Evolutionary conservation across 2,113 vertebrate species (phyloP), one percentile per base, ranked within the genome.

Genomic region (Ahaetulla prasina): DNA sequence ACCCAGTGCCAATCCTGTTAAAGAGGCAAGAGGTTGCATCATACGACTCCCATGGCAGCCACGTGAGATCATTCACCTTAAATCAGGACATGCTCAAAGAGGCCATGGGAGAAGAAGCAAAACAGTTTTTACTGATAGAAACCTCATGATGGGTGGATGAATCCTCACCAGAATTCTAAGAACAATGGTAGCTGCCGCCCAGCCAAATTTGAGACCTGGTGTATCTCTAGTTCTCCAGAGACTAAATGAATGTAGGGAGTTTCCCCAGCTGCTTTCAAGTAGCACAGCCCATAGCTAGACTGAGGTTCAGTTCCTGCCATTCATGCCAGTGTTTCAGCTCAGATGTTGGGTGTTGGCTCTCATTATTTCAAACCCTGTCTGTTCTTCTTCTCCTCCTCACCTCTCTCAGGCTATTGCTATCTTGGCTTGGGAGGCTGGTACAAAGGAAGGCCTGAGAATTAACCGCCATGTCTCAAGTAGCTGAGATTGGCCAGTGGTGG

Each of bases 341-440:
- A 90, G 80, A 57, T n/a, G 25, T 47, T 92, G 92, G 92, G 92
- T 30, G 92, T 92, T 90, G 92, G n/a, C 92, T 86, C 84, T 52
- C 80, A 92, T 89, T 85, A 60, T 52, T 89, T 68, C 45, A 53
- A 45, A 89, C 35, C 87, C 89, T 89, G 45, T 63, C 92, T 53
- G 90, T 47, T 89, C 52, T 47, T 45, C 89, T 45, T 1, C 53
- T 20, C 54, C 47, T 89, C 53, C 35, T 68, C 25, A 16, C 18
- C 52, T 35, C 47, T 63, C 45, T 52, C 87, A 85, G 87, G 9
- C 74, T 89, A 45, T 88, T 45, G 50, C 54, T 91, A 10, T 39
- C n/a, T 52, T 50, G 52, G 30, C 35, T 91, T 84, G 63, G 39
- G 43, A 80, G 47, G 50, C 20, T 25, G 45, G 0, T 53, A 30